Evolutionary conservation across 2,888 invertebrate species (phyloP).

Genomic region (Nephrotoma guestfalica): DNA sequence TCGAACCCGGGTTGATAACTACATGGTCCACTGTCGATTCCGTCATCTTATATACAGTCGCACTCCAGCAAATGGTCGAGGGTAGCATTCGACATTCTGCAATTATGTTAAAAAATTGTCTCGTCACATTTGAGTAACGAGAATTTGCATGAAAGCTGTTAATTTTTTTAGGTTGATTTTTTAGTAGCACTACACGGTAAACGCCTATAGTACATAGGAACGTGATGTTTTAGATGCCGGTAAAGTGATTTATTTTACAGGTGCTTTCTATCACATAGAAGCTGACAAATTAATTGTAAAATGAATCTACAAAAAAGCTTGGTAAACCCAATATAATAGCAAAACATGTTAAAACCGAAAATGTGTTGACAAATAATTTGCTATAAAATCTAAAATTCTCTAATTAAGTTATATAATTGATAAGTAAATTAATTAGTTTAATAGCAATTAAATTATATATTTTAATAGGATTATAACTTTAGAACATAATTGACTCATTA

Average conservation of each 20-base stretch:
- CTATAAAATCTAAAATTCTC: neutral
- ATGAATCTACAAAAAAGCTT: neutral
- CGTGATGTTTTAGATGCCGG: neutral
- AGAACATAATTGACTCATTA: neutral
- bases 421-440: neutral
- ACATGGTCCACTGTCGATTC: too few species aligned
- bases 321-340: neutral
- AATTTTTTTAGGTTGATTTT: too few species aligned
- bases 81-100: too few species aligned
- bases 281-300: neutral
- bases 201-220: neutral
- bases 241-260: neutral
- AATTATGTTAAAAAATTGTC: too few species aligned
- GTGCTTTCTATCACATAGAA: neutral
- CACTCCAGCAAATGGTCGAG: too few species aligned
- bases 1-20: too few species aligned
- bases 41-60: too few species aligned
- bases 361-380: neutral
- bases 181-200: too few species aligned
- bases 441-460: neutral
- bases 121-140: too few species aligned
- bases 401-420: neutral
- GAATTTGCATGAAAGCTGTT: too few species aligned
- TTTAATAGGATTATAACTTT: neutral
- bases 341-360: neutral